phyloP scores from a whole-genome alignment of 2,113 vertebrate species.

The Tragelaphus strepsiceros region DNA sequence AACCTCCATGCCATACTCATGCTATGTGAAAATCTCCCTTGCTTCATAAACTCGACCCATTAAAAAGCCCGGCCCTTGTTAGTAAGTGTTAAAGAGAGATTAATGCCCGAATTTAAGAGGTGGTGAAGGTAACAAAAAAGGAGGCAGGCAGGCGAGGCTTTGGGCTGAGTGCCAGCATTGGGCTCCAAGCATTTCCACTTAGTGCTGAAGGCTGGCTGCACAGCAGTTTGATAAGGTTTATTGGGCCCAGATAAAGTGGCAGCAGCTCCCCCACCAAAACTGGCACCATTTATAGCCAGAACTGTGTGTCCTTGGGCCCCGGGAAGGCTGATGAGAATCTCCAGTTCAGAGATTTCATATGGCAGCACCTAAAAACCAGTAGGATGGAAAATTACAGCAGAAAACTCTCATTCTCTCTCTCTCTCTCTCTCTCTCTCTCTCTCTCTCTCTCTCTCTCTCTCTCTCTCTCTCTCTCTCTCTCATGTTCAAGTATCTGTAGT shows the following conservation, averaged over 20 bases:
- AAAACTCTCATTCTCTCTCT: background rate
- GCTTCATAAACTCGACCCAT: constrained; percentile 73
- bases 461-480: too few relatives aligned
- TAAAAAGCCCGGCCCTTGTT: constrained; percentile 72
- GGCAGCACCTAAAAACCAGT: background rate
- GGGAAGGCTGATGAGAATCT: background rate
- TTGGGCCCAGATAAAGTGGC: constrained; percentile 27
- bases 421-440: background rate
- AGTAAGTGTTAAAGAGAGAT: constrained; percentile 75
- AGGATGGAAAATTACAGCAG: constrained; percentile 2
- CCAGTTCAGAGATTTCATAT: background rate
- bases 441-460: background rate
- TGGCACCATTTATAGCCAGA: constrained; percentile 41
- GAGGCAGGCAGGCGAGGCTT: constrained; percentile 40
- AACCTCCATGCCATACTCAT: constrained; percentile 1
- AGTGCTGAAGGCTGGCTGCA: background rate
- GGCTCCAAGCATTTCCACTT: constrained; percentile 25
- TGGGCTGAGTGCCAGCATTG: constrained; percentile 11
- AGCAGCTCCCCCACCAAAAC: background rate
- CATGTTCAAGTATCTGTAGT: background rate
- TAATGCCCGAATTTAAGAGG: constrained; percentile 66
- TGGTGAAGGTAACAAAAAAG: constrained; percentile 63
- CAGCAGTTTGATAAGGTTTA: constrained; percentile 36
- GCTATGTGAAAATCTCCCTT: constrained; percentile 67
- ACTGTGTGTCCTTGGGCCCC: background rate